Evolutionary conservation across 2,888 invertebrate genomes (phyloP), one percentile per base, ranked within the genome.

Genomic region (Gonocerus acuteangulatus): DNA sequence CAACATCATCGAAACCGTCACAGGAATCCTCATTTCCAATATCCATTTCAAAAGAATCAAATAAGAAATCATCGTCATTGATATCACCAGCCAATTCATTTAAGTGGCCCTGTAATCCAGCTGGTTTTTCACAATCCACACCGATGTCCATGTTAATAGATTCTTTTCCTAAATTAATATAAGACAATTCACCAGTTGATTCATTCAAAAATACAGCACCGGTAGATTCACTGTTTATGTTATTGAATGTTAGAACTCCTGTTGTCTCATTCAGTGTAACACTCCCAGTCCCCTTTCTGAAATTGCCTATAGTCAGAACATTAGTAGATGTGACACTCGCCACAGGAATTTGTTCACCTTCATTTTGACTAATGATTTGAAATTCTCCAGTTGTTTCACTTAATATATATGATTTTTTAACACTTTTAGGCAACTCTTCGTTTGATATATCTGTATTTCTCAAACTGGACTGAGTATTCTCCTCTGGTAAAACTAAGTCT

Each of bases 1-100:
- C 65, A 27, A 65, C 61, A 52, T 65, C 65, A 52, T 65, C 65
- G 54, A 65, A 65, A 19, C 65, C 65, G 42, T 65, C 65, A 15
- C 62, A 49, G 1, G 65, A 65, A 57, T 65, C 65, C 42, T 65
- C 65, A 39, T 65, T 63, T 2, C 58, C 34, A 22, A 22, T 27
- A 45, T 65, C 65, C 59, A 65, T 60, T 18, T 65, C 65, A 42
- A 61, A 65, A n/a, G 51, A 18, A 49, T 61, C 57, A 36, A 59
- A 58, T 1, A 62, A 16, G 9, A 11, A n/a, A 60, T 60, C 60
- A 49, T 65, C 65, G 15, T 52, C 48, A 22, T 48, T 57, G 15
- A 65, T 63, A 60, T 65, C 65, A 21, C 65, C 65, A 23, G 65
- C 62, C 6, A 62, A 44, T 57, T 65, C 65, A 61, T 65, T 62